These are phyloP conservation scores for Cataglyphis livida DNA, from an alignment of 2,888 invertebrate species.

Conservation along the genomic window DNA sequence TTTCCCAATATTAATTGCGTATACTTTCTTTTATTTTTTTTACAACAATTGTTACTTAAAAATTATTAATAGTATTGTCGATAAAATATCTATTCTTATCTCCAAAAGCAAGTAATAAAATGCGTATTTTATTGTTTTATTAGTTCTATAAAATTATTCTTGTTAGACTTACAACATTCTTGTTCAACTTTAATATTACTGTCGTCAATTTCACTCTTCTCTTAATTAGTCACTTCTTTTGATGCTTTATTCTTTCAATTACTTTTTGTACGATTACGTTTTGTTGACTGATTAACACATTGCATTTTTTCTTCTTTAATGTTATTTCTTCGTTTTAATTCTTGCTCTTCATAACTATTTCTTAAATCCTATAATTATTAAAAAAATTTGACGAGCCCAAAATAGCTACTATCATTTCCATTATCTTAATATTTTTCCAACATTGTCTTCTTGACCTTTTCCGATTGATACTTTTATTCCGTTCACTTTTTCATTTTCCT, in stretches of 20 bases:
- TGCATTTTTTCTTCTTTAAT: not conserved
- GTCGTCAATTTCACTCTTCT: not conserved
- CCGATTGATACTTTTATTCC: too few species aligned
- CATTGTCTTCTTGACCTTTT: not conserved
- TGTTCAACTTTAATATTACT: not conserved
- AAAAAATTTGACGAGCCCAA: not conserved
- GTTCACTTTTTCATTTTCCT: not conserved
- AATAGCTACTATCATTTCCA: not conserved
- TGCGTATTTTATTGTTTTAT: not conserved
- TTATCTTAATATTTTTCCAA: not conserved
- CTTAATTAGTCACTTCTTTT: not conserved
- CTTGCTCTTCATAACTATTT: not conserved
- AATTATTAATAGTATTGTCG: not conserved
- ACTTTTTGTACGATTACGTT: not conserved
- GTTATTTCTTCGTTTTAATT: not conserved
- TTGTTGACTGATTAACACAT: not conserved
- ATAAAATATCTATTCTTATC: not conserved
- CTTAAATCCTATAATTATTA: constrained; percentile 6
- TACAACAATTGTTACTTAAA: not conserved
- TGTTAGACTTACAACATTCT: not conserved
- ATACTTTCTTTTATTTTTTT: not conserved
- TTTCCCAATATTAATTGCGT: not conserved
- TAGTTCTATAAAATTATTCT: not conserved
- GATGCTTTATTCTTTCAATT: not conserved
- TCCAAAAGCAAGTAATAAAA: not conserved